Conservation (phyloP, 2,888 invertebrate species). For the Nematopogon swammerdamellus region DNA sequence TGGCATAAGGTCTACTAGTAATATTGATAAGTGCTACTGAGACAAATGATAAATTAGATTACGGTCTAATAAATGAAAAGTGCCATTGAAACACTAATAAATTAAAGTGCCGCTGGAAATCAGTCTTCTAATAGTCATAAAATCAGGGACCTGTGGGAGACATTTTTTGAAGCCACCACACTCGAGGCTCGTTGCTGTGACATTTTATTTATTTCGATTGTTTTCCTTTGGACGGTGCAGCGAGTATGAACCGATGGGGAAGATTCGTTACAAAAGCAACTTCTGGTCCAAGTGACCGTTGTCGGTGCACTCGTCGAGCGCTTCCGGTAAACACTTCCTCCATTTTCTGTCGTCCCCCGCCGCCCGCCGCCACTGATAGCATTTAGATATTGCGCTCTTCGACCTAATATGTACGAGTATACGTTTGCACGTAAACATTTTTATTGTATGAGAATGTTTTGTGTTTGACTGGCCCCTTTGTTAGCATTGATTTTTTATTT, state of each 20-base stretch:
- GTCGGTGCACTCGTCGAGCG: constrained; percentile 13
- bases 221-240: constrained; percentile 17
- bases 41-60: too few species aligned
- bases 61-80: too few species aligned
- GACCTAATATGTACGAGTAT: constrained; percentile 15
- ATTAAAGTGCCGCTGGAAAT: too few species aligned
- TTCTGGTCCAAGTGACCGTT: constrained; percentile 1
- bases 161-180: too few species aligned
- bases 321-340: constrained; percentile 23
- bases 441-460: constrained; percentile 1
- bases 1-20: background rate
- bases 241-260: constrained; percentile 38
- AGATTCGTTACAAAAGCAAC: constrained; percentile 1
- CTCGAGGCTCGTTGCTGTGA: background rate
- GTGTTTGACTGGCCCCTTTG: background rate
- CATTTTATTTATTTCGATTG: background rate
- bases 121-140: too few species aligned
- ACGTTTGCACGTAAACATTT: constrained; percentile 3
- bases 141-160: too few species aligned
- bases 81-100: too few species aligned
- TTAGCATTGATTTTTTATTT: too few species aligned
- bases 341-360: too few species aligned
- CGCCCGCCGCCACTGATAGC: background rate
- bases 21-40: too few species aligned
- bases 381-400: constrained; percentile 19